Percentiles rank a stretch among this genome's conserved stretches.
phyloP scores from a whole-genome alignment of 2,113 vertebrate species.

The Phrynosoma platyrhinos region DNA sequence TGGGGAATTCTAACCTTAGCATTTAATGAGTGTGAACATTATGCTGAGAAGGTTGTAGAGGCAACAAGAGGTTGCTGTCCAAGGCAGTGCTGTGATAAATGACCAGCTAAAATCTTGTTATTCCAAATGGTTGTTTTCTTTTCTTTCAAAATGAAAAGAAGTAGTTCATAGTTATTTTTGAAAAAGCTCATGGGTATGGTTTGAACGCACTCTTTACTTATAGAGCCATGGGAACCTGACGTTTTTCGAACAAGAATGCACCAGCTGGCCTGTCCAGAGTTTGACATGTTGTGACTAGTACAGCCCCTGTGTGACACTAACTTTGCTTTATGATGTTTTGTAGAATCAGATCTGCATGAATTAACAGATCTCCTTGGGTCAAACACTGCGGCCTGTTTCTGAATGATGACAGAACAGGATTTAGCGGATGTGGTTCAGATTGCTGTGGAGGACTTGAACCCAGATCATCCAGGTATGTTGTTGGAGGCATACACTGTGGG shows the following conservation, averaged over 20 bases:
- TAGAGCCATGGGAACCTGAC: too few species aligned
- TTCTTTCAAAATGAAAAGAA: not conserved
- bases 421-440: constrained; percentile 97
- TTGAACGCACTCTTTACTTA: not conserved
- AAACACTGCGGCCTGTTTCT: constrained; percentile 62
- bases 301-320: fast-evolving
- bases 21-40: not conserved
- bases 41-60: not conserved
- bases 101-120: not conserved
- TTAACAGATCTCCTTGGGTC: not conserved
- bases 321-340: constrained; percentile 38
- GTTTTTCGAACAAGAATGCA: too few species aligned
- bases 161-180: not conserved
- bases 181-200: not conserved
- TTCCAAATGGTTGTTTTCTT: not conserved
- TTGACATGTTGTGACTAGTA: not conserved
- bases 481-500: not conserved
- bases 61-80: not conserved
- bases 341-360: constrained; percentile 71
- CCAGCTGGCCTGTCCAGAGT: too few species aligned
- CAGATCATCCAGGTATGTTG: constrained; percentile 85
- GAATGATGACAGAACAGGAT: constrained; percentile 96
- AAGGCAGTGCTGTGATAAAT: not conserved
- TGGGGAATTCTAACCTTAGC: not conserved
- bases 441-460: constrained; percentile 91